Percentiles rank a stretch among this genome's conserved stretches.
phyloP scores from a whole-genome alignment of 1,140 invertebrate species.

The Drosophila nebulosa region DNA sequence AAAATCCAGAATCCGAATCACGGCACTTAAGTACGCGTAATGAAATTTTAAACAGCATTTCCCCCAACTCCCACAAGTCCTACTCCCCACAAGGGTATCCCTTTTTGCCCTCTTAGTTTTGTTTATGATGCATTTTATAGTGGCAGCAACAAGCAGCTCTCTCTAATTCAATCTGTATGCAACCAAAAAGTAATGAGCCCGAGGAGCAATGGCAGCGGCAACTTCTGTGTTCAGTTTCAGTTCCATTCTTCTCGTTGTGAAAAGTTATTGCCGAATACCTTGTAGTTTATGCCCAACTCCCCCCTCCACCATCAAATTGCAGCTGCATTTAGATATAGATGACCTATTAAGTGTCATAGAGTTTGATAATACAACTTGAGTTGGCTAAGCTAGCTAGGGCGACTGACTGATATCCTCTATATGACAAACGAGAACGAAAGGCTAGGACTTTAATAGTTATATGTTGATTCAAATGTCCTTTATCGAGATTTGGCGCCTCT shows the following conservation, averaged over 20 bases:
- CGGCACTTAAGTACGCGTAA: constrained; percentile 48
- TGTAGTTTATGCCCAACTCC: not conserved
- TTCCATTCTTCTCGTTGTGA: not conserved
- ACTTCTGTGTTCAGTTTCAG: not conserved
- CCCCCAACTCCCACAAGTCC: not conserved
- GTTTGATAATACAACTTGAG: not conserved
- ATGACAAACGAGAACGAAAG: not conserved
- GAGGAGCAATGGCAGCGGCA: not conserved
- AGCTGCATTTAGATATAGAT: not conserved
- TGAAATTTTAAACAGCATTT: constrained; percentile 52
- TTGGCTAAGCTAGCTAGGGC: not conserved
- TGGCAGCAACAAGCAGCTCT: not conserved
- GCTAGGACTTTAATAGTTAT: no score
- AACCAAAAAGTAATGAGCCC: not conserved
- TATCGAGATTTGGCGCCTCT: no score
- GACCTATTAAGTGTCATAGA: not conserved
- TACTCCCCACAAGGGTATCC: not conserved
- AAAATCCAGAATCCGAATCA: constrained; percentile 25
- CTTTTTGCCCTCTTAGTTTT: not conserved
- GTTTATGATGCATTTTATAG: constrained; percentile 17
- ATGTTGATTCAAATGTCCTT: no score
- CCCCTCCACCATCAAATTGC: no score
- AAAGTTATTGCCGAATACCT: not conserved
- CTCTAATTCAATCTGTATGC: not conserved
- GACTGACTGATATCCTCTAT: not conserved